These are phyloP conservation scores for Daboia siamensis DNA, from an alignment of 2,113 vertebrate genomes.

Conservation along the genomic window DNA sequence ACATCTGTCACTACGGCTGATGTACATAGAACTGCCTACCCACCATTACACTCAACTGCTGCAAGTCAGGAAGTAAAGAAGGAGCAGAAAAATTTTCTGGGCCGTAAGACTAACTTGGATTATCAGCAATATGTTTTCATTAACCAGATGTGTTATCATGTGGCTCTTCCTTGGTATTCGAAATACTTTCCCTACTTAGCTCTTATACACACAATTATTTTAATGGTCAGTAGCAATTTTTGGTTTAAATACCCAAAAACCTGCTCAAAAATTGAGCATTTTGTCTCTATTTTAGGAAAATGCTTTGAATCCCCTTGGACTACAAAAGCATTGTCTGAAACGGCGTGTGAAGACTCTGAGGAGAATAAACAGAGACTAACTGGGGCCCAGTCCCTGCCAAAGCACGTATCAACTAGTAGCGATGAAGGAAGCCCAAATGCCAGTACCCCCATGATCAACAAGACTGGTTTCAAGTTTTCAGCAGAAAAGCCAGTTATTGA, in stretches of 20 bases:
- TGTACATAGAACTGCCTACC: constrained; percentile 64
- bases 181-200: constrained; percentile 98
- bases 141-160: constrained; percentile 98
- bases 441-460: constrained; percentile 86
- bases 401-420: constrained; percentile 93
- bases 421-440: constrained; percentile 94
- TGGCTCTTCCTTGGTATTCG: constrained; percentile 97
- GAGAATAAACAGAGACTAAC: constrained; percentile 95
- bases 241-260: constrained; percentile 99
- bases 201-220: constrained; percentile 94
- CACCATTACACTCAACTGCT: constrained; percentile 66
- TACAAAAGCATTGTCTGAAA: constrained; percentile 95
- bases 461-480: constrained; percentile 91
- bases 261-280: constrained; percentile 97
- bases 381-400: constrained; percentile 84
- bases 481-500: constrained; percentile 90
- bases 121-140: constrained; percentile 99
- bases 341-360: constrained; percentile 93
- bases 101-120: constrained; percentile 91
- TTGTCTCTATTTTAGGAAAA: constrained; percentile 95
- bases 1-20: constrained; percentile 71
- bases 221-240: constrained; percentile 99
- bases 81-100: constrained; percentile 75
- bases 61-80: constrained; percentile 63
- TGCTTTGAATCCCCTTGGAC: constrained; percentile 99